These are phyloP conservation scores for Hippasteria phrygiana DNA, from an alignment of 53 echinoderm and acorn worm genomes.

Conservation along the genomic window DNA sequence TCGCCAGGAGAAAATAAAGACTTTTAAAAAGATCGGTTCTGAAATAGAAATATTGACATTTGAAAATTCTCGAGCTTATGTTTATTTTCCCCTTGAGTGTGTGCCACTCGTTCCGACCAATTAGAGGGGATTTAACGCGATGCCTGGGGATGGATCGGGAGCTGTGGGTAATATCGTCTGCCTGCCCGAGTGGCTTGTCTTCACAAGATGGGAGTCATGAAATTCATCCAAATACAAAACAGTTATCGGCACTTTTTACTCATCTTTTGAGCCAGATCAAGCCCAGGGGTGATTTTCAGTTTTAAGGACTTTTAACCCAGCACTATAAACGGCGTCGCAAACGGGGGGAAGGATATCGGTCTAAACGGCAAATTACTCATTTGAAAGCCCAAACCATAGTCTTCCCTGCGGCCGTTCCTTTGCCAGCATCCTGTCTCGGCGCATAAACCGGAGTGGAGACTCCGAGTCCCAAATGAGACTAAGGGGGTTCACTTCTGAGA, in stretches of 20 bases:
- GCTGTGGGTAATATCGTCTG: neutral
- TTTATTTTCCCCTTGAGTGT: slow-evolving; percentile 48
- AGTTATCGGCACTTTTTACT: slow-evolving; percentile 14
- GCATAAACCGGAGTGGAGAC: neutral
- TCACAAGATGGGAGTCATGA: neutral
- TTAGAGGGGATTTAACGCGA: slow-evolving; percentile 32
- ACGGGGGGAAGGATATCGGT: slow-evolving; percentile 12
- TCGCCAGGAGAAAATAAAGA: slow-evolving; percentile 33
- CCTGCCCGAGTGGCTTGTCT: neutral
- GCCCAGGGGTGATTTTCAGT: slow-evolving; percentile 21
- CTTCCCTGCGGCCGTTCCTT: slow-evolving; percentile 13
- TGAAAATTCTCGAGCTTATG: slow-evolving; percentile 6
- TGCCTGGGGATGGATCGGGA: neutral
- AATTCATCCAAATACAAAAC: neutral
- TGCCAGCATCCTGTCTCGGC: slow-evolving; percentile 42
- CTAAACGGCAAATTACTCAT: slow-evolving; percentile 65
- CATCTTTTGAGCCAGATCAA: neutral
- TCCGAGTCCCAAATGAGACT: neutral
- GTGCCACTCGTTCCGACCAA: slow-evolving; percentile 46
- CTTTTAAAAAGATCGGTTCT: neutral
- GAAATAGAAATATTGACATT: slow-evolving; percentile 51
- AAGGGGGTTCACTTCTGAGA: neutral
- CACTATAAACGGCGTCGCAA: neutral
- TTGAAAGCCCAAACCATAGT: slow-evolving; percentile 47
- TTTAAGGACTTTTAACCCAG: slow-evolving; percentile 16